These are phyloP conservation scores for Sylvicola cinctus DNA, from an alignment of 2,888 invertebrate species.

Conservation along the genomic window DNA sequence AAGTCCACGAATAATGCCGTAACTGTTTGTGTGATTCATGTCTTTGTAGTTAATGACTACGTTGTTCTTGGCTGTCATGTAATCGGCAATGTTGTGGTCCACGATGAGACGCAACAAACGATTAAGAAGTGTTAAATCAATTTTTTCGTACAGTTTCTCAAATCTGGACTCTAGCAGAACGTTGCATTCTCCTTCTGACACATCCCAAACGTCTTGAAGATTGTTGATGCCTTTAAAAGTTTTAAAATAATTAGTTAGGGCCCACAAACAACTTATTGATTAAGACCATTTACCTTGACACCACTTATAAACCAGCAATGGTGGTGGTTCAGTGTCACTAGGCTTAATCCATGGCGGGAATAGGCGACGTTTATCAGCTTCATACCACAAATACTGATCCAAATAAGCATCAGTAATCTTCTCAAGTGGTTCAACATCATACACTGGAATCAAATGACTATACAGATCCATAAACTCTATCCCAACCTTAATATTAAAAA, in stretches of 20 bases:
- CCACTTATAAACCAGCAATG: conserved; percentile 89
- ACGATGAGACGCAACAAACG: conserved; percentile 89
- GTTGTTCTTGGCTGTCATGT: conserved; percentile 99
- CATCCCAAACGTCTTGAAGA: conserved; percentile 97
- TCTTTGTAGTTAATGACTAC: conserved; percentile 99
- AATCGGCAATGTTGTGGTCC: conserved; percentile 99
- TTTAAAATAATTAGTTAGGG: background rate
- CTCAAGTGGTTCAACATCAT: conserved; percentile 97
- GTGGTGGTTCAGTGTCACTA: conserved; percentile 93
- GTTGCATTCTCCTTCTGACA: conserved; percentile 95
- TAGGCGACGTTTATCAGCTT: conserved; percentile 90
- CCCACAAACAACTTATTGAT: background rate
- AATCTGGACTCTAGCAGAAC: conserved; percentile 91
- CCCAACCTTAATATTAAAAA: conserved; percentile 42
- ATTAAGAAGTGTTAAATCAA: conserved; percentile 93
- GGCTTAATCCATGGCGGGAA: conserved; percentile 99
- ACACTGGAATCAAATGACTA: conserved; percentile 95
- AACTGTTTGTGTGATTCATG: conserved; percentile 99
- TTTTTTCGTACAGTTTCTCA: conserved; percentile 99
- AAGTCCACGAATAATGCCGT: conserved; percentile 94
- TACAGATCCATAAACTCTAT: conserved; percentile 99
- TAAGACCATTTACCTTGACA: conserved; percentile 63
- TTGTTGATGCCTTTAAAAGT: conserved; percentile 65
- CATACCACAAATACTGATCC: conserved; percentile 99
- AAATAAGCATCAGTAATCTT: conserved; percentile 99